Conservation (phyloP, 2,113 vertebrate species). For the Trichomycterus rosablanca region DNA sequence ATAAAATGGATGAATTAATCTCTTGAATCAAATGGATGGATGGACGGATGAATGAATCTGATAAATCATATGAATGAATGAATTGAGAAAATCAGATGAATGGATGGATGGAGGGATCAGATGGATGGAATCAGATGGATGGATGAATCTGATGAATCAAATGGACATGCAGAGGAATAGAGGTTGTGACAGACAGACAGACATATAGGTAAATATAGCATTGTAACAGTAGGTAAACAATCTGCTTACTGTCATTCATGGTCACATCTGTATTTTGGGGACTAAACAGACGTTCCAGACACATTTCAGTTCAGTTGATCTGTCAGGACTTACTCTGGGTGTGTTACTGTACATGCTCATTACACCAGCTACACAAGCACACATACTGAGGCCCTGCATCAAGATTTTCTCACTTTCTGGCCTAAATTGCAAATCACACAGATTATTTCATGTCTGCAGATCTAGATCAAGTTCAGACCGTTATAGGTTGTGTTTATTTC, state of each 20-base stretch:
- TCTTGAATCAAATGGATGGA: no score
- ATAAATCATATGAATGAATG: no score
- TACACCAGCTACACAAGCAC: conserved; percentile 17
- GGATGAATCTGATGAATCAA: no score
- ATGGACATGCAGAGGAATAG: no score
- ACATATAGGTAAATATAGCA: no score
- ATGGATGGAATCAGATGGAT: no score
- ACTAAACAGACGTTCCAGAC: conserved; percentile 19
- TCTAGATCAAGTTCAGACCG: conserved; percentile 3
- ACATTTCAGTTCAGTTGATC: conserved; percentile 45
- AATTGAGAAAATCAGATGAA: no score
- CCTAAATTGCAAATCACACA: conserved; percentile 42
- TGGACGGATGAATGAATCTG: no score
- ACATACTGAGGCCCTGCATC: conserved; percentile 31
- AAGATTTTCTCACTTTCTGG: conserved; percentile 43
- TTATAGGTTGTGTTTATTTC: conserved; percentile 22
- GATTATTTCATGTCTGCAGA: conserved; percentile 35
- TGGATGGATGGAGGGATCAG: no score
- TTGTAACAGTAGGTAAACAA: no score
- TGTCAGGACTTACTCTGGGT: conserved; percentile 24
- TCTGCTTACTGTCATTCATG: neutral
- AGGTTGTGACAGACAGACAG: no score
- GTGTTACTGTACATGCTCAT: neutral
- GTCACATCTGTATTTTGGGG: conserved; percentile 36
- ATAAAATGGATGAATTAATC: no score